A percentile compares a stretch with the other conserved stretches of the same genome.
Conservation (phyloP, 2,113 vertebrate species). For the Polypterus bichir region DNA sequence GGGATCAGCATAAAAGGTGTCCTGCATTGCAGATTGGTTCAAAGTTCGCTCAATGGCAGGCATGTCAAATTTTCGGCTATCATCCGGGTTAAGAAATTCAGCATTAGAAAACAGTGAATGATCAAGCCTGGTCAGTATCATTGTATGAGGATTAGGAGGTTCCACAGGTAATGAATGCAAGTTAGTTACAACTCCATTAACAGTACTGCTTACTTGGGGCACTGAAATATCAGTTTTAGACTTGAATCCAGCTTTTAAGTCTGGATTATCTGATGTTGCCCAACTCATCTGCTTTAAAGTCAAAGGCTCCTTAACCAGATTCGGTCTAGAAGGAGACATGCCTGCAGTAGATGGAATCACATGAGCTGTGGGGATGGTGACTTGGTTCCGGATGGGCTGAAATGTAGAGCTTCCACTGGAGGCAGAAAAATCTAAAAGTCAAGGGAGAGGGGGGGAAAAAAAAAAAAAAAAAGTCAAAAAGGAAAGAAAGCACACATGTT, state of each 20-base stretch:
- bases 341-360: conserved; percentile 90
- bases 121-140: conserved; percentile 55
- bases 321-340: conserved; percentile 53
- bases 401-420: conserved; percentile 73
- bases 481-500: conserved; percentile 18
- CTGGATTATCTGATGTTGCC: conserved; percentile 23
- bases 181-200: conserved; percentile 19
- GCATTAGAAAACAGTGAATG: conserved; percentile 55
- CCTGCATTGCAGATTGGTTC: conserved; percentile 69
- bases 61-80: conserved; percentile 67
- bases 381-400: conserved; percentile 83
- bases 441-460: neutral
- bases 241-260: conserved; percentile 45
- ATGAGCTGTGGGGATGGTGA: conserved; percentile 90
- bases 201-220: conserved; percentile 35
- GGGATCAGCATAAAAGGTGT: conserved; percentile 60
- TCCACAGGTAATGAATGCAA: conserved; percentile 36
- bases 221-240: conserved; percentile 56
- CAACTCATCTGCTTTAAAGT: conserved; percentile 25
- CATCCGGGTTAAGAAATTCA: conserved; percentile 57
- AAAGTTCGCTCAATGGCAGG: conserved; percentile 73
- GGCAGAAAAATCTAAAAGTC: conserved; percentile 62
- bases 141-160: conserved; percentile 51
- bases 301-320: conserved; percentile 36
- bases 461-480: conserved; percentile 12